A percentile compares a stretch with the other conserved stretches of the same genome.
phyloP scores from a whole-genome alignment of 2,888 invertebrate genomes.

The Dryobota labecula region DNA sequence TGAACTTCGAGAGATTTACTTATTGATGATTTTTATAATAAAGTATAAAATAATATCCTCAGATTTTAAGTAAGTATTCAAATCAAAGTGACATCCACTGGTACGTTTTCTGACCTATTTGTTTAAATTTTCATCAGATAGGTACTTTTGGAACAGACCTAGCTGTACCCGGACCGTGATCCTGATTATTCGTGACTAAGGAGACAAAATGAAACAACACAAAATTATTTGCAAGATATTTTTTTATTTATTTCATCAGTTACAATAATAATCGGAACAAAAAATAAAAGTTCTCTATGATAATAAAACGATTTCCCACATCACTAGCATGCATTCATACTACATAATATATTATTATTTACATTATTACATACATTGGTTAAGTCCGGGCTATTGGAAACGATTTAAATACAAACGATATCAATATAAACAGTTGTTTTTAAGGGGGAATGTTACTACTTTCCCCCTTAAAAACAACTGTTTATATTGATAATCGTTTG shows the following conservation, averaged over 20 bases:
- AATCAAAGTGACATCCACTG: neutral
- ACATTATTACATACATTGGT: conserved; percentile 56
- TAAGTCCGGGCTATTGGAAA: conserved; percentile 44
- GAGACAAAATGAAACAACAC: neutral
- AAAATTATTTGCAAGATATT: conserved; percentile 33
- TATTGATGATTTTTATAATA: no score
- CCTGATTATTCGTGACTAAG: neutral
- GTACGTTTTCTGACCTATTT: neutral
- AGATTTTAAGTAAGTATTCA: no score
- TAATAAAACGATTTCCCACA: conserved; percentile 67
- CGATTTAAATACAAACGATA: neutral
- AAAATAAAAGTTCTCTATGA: conserved; percentile 71
- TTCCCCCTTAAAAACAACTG: no score
- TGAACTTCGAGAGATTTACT: no score
- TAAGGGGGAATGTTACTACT: no score
- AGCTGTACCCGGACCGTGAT: neutral
- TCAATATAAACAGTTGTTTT: no score
- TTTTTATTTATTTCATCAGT: conserved; percentile 63
- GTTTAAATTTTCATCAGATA: neutral
- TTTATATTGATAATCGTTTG: no score
- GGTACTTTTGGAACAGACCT: neutral
- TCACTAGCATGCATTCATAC: conserved; percentile 63
- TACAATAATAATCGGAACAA: conserved; percentile 69
- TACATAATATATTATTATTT: conserved; percentile 56
- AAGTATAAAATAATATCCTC: no score